A percentile compares a stretch with the other conserved stretches of the same genome.
Evolutionary conservation across 2,888 invertebrate species (phyloP).

Genomic region (Allacma fusca): DNA sequence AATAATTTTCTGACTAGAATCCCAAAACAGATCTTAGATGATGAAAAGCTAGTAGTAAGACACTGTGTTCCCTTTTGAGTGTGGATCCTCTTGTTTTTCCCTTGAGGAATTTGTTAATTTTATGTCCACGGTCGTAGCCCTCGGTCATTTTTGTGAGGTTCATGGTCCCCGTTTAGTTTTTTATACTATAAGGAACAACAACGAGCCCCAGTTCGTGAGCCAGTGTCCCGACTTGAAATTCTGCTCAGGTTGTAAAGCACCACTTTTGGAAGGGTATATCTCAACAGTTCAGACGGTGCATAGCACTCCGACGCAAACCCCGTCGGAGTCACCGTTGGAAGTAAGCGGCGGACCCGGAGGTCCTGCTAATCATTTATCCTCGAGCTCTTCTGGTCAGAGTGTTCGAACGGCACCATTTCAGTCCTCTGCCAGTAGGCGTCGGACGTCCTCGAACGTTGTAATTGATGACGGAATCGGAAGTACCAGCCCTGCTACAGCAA

Average conservation of each 20-base stretch:
- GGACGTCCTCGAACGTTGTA: constrained; percentile 42
- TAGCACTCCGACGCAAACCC: constrained; percentile 54
- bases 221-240: constrained; percentile 62
- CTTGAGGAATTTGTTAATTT: constrained; percentile 47
- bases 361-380: constrained; percentile 20
- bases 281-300: constrained; percentile 61
- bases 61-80: background rate
- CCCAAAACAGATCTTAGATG: background rate
- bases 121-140: constrained; percentile 61
- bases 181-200: constrained; percentile 60
- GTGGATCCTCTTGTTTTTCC: constrained; percentile 27
- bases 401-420: constrained; percentile 19
- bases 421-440: constrained; percentile 29
- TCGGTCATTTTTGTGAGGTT: constrained; percentile 62
- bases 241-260: constrained; percentile 61
- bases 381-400: constrained; percentile 36
- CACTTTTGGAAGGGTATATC: constrained; percentile 61
- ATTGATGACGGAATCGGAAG: constrained; percentile 41
- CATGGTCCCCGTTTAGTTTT: constrained; percentile 62
- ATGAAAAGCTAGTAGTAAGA: background rate
- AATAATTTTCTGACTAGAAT: constrained; percentile 3
- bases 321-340: constrained; percentile 45
- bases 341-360: background rate
- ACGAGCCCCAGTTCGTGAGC: constrained; percentile 61
- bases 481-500: constrained; percentile 40